Evolutionary conservation across 2,888 invertebrate genomes (phyloP).

Genomic region (Pachycephus smyrnensis): DNA sequence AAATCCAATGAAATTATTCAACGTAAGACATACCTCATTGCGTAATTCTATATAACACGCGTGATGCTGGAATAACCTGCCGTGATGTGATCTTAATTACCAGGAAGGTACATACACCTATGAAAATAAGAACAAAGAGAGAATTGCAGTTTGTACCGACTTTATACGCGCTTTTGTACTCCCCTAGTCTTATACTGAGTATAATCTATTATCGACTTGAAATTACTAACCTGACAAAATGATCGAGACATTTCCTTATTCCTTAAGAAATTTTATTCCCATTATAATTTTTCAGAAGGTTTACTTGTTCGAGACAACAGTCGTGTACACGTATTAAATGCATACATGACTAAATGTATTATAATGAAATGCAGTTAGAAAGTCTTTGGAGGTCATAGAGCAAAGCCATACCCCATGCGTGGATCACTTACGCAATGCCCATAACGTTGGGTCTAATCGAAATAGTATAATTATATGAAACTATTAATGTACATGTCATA

Average conservation of each 20-base stretch:
- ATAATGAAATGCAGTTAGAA: slow-evolving; percentile 35
- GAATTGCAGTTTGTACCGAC: background rate
- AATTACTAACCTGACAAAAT: background rate
- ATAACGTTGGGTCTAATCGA: background rate
- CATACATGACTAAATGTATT: background rate
- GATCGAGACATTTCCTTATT: background rate
- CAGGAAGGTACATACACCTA: background rate
- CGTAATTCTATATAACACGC: background rate
- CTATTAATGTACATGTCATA: background rate
- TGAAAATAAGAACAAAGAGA: background rate
- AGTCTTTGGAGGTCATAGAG: slow-evolving; percentile 51
- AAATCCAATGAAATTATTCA: background rate
- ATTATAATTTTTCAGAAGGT: background rate
- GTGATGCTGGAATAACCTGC: background rate
- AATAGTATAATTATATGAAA: background rate
- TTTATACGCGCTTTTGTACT: background rate
- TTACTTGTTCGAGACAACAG: background rate
- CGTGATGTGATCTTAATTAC: background rate
- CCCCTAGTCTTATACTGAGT: background rate
- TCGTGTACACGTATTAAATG: background rate
- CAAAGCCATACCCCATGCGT: slow-evolving; percentile 37
- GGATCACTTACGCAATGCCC: background rate
- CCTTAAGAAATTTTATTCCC: background rate
- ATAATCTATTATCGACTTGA: background rate
- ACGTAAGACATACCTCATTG: background rate